These are phyloP conservation scores for Amphipoea oculea DNA, from an alignment of 2,888 invertebrate genomes.

Conservation along the genomic window DNA sequence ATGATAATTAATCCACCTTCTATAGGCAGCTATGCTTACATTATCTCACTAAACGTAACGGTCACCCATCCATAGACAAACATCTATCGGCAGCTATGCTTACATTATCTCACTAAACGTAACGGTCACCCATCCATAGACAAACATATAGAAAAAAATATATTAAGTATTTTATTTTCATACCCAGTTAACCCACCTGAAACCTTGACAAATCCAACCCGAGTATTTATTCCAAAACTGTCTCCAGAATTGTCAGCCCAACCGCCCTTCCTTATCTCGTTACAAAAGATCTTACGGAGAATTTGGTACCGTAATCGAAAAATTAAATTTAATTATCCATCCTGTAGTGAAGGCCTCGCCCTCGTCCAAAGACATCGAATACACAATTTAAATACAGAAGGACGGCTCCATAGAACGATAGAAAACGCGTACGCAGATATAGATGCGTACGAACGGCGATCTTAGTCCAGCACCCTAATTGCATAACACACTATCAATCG, in stretches of 20 bases:
- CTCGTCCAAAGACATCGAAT: constrained; percentile 31
- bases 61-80: neutral
- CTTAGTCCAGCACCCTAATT: too few relatives aligned
- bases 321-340: constrained; percentile 58
- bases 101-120: too few relatives aligned
- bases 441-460: too few relatives aligned
- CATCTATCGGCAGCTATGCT: too few relatives aligned
- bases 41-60: too few relatives aligned
- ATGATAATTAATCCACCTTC: neutral
- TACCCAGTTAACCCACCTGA: neutral
- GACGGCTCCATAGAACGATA: too few relatives aligned
- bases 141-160: too few relatives aligned
- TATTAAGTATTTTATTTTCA: too few relatives aligned
- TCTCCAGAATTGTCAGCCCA: constrained; percentile 11
- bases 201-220: constrained; percentile 7
- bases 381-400: constrained; percentile 4
- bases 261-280: constrained; percentile 17
- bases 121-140: neutral
- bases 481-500: too few relatives aligned
- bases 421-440: neutral
- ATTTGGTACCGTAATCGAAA: constrained; percentile 57
- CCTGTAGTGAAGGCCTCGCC: constrained; percentile 5
- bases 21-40: too few relatives aligned
- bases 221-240: constrained; percentile 2
- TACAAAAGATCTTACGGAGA: constrained; percentile 36